Evolutionary conservation across 2,888 invertebrate genomes (phyloP).

Genomic region (Meteorus cinctellus): DNA sequence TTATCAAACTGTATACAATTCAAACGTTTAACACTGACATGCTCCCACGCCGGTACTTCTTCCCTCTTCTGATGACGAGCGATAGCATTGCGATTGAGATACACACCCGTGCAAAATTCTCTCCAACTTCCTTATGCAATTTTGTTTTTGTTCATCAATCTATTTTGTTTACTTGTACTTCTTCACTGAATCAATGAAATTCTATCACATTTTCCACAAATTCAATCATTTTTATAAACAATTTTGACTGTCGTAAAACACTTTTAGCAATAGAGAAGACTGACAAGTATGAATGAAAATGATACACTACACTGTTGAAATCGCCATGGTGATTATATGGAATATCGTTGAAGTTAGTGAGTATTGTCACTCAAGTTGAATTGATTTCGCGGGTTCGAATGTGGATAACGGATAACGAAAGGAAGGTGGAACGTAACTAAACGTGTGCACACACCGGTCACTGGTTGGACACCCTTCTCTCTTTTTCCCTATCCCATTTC

Average conservation of each 20-base stretch:
- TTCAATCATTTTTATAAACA: too few relatives aligned
- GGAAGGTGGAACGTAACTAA: conserved; percentile 46
- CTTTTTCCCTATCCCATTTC: neutral
- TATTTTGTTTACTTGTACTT: too few relatives aligned
- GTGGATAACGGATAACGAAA: conserved; percentile 39
- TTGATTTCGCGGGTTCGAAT: conserved; percentile 14
- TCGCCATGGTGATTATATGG: neutral
- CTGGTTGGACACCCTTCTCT: conserved; percentile 32
- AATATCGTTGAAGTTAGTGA: neutral
- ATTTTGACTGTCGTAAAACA: too few relatives aligned
- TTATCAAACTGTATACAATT: neutral
- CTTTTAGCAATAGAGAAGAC: neutral
- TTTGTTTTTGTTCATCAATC: neutral
- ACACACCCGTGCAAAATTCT: conserved; percentile 15
- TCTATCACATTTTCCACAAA: too few relatives aligned
- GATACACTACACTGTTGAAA: neutral
- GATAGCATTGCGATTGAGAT: conserved; percentile 33
- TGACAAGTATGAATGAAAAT: neutral
- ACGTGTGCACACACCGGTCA: conserved; percentile 34
- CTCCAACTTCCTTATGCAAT: neutral
- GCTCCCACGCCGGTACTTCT: conserved; percentile 41
- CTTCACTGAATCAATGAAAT: too few relatives aligned
- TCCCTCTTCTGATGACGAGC: conserved; percentile 28
- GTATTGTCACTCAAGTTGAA: conserved; percentile 11
- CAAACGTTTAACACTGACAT: conserved; percentile 1